Evolutionary conservation across 2,888 invertebrate species (phyloP), one percentile per base, ranked within the genome.

Genomic region (Lissonota sp.): DNA sequence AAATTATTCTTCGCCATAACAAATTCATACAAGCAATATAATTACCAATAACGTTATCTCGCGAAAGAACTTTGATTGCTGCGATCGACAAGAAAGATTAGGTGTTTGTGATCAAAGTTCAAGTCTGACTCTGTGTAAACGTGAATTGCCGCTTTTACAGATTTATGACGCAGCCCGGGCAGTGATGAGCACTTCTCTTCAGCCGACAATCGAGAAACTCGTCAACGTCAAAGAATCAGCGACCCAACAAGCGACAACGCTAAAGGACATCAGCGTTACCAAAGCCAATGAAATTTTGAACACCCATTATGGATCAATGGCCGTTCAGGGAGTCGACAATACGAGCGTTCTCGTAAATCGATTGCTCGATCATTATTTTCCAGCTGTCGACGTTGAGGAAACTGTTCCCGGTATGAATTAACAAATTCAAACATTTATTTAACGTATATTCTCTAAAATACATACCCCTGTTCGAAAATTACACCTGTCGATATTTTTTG

Each of bases 311-410:
- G 96, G 96, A 6, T 94, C 94, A 89, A 94, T 95, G 89, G 96
- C 96, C 0, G 93, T 96, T 40, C 94, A 94, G 86, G 94, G 96
- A 75, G 94, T 97, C 14, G 96, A 96, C 90, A 94, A 94, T 5
- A 95, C 96, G 53, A 95, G 96, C 46, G 94, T 94, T 1, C 93
- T 95, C 83, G 95, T 96, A 40, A 96, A 96, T 93, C 94, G 95
- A 80, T 93, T 96, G 83, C 92, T 97, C 10, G 96, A 97, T 92
- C 95, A 96, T 87, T 97, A 96, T 90, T 94, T 97, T 85, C 97
- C 96, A 16, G 93, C 94, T 91, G 88, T 93, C 88, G 91, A 93
- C 4, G 94, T 93, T 57, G 93, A 94, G 62, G 90, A 92, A 70
- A 70, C 58, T 37, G 93, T 93, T 92, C 92, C 93, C 88, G 93